Evolutionary conservation across 2,797 vertebrate genomes (phyloP).

Genomic region (Bovichtus variegatus): DNA sequence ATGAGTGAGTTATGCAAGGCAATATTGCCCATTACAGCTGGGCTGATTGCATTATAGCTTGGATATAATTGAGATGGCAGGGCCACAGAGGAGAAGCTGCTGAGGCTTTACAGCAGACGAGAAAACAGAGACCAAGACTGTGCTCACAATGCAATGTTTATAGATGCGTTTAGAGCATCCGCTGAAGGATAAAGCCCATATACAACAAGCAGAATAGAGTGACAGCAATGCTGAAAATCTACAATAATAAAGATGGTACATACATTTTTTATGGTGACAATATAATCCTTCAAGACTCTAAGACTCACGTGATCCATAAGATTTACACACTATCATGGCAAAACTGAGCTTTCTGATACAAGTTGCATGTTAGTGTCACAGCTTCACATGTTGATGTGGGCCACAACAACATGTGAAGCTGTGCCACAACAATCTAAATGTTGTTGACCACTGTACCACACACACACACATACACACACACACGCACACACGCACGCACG

Average conservation of each 20-base stretch:
- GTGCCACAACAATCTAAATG: too few relatives aligned
- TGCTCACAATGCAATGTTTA: constrained; percentile 10
- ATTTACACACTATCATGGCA: neutral
- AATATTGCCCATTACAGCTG: constrained; percentile 59
- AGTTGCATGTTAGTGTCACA: neutral
- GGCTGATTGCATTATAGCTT: constrained; percentile 69
- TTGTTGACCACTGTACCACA: too few relatives aligned
- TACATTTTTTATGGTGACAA: neutral
- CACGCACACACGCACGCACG: too few relatives aligned
- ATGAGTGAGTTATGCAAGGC: constrained; percentile 66
- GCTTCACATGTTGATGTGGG: neutral
- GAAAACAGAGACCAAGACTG: neutral
- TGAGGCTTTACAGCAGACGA: constrained; percentile 19
- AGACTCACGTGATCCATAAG: neutral
- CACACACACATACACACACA: too few relatives aligned
- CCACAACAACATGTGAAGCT: neutral
- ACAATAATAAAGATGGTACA: constrained; percentile 13
- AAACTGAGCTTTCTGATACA: neutral
- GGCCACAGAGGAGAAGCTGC: constrained; percentile 35
- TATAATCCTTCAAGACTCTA: constrained; percentile 4
- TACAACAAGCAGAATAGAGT: constrained; percentile 7
- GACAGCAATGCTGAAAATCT: neutral
- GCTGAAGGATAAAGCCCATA: constrained; percentile 3
- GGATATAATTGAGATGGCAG: constrained; percentile 63
- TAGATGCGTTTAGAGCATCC: constrained; percentile 9